A percentile compares a stretch with the other conserved stretches of the same genome.
phyloP scores from a whole-genome alignment of 1,140 invertebrate genomes.

The Leptopilina clavipes region DNA sequence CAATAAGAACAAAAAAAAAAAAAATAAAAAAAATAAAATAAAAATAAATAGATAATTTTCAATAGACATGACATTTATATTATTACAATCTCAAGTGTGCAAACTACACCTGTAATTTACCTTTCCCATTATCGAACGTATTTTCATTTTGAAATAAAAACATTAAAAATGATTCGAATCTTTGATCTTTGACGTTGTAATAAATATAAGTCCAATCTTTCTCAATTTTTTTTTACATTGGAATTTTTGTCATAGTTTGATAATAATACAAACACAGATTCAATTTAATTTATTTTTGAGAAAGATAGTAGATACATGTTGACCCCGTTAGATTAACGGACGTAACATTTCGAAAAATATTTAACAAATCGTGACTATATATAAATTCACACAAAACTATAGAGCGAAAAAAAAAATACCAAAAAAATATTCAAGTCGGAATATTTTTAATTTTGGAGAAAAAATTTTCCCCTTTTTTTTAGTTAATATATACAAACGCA shows the following conservation, averaged over 20 bases:
- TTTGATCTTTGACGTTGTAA: slow-evolving; percentile 16
- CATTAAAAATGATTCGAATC: background rate
- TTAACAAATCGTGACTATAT: too few relatives aligned
- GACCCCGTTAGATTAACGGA: slow-evolving; percentile 18
- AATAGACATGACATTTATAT: too few relatives aligned
- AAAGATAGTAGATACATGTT: slow-evolving; percentile 7
- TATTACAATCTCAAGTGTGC: slow-evolving; percentile 4
- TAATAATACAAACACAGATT: slow-evolving; percentile 8
- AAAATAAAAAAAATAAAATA: too few relatives aligned
- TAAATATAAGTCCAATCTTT: slow-evolving; percentile 18
- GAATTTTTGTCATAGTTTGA: slow-evolving; percentile 16
- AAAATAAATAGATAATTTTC: too few relatives aligned
- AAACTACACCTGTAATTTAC: background rate
- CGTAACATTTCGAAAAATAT: background rate
- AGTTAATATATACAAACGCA: too few relatives aligned
- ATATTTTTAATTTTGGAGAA: background rate
- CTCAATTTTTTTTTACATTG: background rate
- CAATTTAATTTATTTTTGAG: slow-evolving; percentile 6
- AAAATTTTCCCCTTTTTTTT: background rate
- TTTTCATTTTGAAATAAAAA: background rate
- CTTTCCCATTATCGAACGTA: background rate
- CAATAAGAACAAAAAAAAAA: too few relatives aligned
- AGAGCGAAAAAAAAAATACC: background rate
- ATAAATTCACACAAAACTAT: too few relatives aligned
- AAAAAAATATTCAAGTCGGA: background rate